These are phyloP conservation scores for Sussaba pulchella DNA, from an alignment of 2,888 invertebrate species.

Conservation along the genomic window DNA sequence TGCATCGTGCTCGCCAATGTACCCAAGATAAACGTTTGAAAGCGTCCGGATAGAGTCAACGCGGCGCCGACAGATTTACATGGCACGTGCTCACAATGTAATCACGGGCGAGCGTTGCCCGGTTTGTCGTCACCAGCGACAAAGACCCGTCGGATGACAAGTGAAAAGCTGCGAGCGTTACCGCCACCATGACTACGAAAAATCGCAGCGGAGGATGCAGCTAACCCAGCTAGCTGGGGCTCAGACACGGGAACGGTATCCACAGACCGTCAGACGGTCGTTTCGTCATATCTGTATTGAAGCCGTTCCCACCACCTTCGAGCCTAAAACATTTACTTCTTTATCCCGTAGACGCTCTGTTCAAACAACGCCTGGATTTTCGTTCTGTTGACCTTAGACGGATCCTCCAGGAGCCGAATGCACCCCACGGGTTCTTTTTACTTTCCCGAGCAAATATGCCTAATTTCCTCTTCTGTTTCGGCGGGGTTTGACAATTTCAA, in stretches of 20 bases:
- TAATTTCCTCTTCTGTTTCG: no score
- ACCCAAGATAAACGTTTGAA: slow-evolving; percentile 54
- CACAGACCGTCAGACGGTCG: slow-evolving; percentile 30
- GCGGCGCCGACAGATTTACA: slow-evolving; percentile 75
- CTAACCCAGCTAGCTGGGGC: slow-evolving; percentile 12
- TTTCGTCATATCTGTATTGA: slow-evolving; percentile 45
- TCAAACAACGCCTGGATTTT: neutral
- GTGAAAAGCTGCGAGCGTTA: slow-evolving; percentile 67
- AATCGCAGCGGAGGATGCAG: slow-evolving; percentile 44
- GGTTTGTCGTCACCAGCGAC: slow-evolving; percentile 62
- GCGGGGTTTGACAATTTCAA: no score
- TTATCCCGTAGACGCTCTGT: neutral
- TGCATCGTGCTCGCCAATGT: slow-evolving; percentile 29
- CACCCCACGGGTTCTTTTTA: no score
- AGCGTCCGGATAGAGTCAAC: slow-evolving; percentile 50
- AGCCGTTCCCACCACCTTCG: slow-evolving; percentile 65
- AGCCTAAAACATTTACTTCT: neutral
- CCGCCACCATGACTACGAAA: slow-evolving; percentile 45
- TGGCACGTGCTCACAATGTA: slow-evolving; percentile 71
- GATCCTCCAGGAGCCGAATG: no score
- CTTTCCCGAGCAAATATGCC: no score
- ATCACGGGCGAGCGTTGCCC: slow-evolving; percentile 65
- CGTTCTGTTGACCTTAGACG: neutral
- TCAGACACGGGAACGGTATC: slow-evolving; percentile 48
- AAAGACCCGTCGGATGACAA: slow-evolving; percentile 74